Conservation (phyloP, 2,113 vertebrate species). For the Heterochromis multidens region DNA sequence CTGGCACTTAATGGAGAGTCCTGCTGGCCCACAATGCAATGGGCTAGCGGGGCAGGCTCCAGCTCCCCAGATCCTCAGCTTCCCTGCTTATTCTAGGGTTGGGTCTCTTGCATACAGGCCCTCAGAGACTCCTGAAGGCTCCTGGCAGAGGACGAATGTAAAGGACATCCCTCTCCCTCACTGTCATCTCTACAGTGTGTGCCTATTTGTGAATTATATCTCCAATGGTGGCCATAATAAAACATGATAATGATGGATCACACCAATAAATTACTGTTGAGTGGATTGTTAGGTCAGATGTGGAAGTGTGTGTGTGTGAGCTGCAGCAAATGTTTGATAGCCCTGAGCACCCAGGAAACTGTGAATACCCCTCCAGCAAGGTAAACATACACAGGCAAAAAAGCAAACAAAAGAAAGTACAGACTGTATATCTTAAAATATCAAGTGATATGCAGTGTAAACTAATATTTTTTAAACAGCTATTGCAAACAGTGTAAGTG, state of each 20-base stretch:
- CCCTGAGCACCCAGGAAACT: constrained; percentile 33
- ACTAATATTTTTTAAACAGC: neutral
- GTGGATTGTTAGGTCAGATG: constrained; percentile 69
- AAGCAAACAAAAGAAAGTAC: neutral
- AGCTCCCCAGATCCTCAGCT: constrained; percentile 44
- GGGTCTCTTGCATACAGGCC: constrained; percentile 47
- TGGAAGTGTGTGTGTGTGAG: constrained; percentile 52
- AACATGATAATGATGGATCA: constrained; percentile 80
- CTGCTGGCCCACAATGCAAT: constrained; percentile 75
- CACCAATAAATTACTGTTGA: constrained; percentile 75
- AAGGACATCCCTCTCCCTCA: constrained; percentile 75
- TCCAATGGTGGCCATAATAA: constrained; percentile 75
- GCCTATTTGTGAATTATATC: constrained; percentile 76
- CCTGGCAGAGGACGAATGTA: constrained; percentile 71
- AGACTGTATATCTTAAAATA: neutral
- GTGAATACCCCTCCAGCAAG: constrained; percentile 12
- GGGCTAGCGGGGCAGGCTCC: constrained; percentile 49
- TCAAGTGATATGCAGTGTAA: neutral
- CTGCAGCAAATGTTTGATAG: constrained; percentile 27
- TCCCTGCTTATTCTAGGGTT: constrained; percentile 48
- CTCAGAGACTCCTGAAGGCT: constrained; percentile 54
- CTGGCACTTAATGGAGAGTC: constrained; percentile 75
- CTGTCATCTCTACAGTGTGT: constrained; percentile 61
- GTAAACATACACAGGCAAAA: constrained; percentile 29
- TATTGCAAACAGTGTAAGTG: neutral